These are phyloP conservation scores for Pyralis farinalis DNA, from an alignment of 2,888 invertebrate species.

Conservation along the genomic window DNA sequence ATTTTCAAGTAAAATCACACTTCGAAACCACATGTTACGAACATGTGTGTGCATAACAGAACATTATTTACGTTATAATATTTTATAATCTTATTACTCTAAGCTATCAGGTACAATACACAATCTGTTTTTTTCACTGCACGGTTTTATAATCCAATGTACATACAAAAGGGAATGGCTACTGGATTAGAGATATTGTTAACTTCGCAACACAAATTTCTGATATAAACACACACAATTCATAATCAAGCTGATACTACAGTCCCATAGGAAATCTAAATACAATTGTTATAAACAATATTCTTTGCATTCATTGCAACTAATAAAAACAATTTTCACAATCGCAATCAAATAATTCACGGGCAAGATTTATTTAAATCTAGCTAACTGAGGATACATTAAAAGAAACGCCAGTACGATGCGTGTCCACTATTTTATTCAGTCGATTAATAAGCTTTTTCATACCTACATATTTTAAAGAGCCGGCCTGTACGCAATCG, in stretches of 20 bases:
- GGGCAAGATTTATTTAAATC: slow-evolving; percentile 3
- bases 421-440: too few relatives aligned
- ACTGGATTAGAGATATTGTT: slow-evolving; percentile 28
- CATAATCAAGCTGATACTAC: slow-evolving; percentile 37
- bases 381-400: too few relatives aligned
- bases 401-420: too few relatives aligned
- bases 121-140: slow-evolving; percentile 39
- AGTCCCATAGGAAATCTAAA: slow-evolving; percentile 8
- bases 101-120: slow-evolving; percentile 66
- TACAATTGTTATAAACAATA: slow-evolving; percentile 5
- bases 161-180: slow-evolving; percentile 35
- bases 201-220: slow-evolving; percentile 31
- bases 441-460: too few relatives aligned
- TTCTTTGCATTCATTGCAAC: neutral
- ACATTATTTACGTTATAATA: slow-evolving; percentile 32
- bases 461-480: too few relatives aligned
- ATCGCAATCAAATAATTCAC: neutral
- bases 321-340: neutral
- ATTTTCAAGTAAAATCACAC: slow-evolving; percentile 55
- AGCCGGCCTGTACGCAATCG: too few relatives aligned
- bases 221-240: slow-evolving; percentile 59
- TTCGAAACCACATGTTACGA: slow-evolving; percentile 48
- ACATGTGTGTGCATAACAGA: slow-evolving; percentile 63
- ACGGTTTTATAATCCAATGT: slow-evolving; percentile 37
- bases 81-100: slow-evolving; percentile 40